Evolutionary conservation across 2,888 invertebrate genomes (phyloP).

Genomic region (Cataglyphis albicans): DNA sequence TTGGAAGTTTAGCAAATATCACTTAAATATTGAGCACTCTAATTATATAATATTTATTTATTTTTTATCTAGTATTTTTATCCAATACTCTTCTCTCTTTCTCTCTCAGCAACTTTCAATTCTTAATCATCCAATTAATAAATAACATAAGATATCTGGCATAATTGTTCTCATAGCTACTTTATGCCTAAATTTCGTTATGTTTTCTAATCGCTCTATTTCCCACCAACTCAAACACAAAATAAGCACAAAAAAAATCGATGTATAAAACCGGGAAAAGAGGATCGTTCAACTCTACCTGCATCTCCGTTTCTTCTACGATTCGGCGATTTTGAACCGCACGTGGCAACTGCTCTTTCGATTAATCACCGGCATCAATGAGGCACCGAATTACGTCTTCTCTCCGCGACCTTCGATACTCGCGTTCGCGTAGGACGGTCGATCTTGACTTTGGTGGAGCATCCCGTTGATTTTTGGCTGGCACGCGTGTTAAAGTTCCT

Average conservation of each 20-base stretch:
- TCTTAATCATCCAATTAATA: conserved; percentile 5
- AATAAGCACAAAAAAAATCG: not conserved
- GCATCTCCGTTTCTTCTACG: not conserved
- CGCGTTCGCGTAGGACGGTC: not conserved
- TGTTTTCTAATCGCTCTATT: not conserved
- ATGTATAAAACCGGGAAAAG: not conserved
- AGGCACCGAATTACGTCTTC: conserved; percentile 20
- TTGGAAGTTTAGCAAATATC: not conserved
- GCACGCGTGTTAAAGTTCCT: not conserved
- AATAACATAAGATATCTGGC: not conserved
- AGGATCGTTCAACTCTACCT: not conserved
- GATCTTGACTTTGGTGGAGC: conserved; percentile 46
- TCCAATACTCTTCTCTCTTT: not conserved
- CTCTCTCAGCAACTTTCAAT: not conserved
- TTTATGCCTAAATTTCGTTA: conserved; percentile 1
- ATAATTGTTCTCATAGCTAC: too few relatives aligned
- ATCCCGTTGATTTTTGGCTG: conserved; percentile 40
- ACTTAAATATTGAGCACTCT: not conserved
- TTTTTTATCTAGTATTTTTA: not conserved
- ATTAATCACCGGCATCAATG: conserved; percentile 45
- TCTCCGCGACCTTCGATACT: conserved; percentile 26
- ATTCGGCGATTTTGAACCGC: not conserved
- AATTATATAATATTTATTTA: not conserved
- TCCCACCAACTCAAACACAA: not conserved
- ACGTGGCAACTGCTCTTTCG: not conserved